Percentiles rank a stretch among this genome's conserved stretches.
Evolutionary conservation across 2,113 vertebrate genomes (phyloP).

Genomic region (Rhinopomastus cyanomelas): DNA sequence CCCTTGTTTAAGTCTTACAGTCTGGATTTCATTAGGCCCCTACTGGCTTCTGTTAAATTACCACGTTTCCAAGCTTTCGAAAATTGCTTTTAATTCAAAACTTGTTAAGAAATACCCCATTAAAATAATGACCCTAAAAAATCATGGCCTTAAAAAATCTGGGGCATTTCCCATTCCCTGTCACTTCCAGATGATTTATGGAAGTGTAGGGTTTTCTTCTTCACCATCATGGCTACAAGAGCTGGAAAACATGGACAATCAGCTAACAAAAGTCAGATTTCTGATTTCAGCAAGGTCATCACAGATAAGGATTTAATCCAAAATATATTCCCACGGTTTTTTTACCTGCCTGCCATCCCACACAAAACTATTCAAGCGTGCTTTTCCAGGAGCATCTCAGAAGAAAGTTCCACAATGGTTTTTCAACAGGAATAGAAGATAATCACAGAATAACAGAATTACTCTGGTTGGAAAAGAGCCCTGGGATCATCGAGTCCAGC

Average conservation of each 20-base stretch:
- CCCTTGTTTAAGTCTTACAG: neutral
- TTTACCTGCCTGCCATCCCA: neutral
- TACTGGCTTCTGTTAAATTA: neutral
- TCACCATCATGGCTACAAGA: neutral
- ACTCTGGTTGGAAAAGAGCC: too few species aligned
- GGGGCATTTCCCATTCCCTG: neutral
- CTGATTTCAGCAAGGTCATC: neutral
- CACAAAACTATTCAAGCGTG: neutral
- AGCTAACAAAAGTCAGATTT: neutral
- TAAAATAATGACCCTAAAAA: conserved; percentile 9
- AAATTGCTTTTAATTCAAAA: neutral
- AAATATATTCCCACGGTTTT: neutral
- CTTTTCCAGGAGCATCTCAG: neutral
- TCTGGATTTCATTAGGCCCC: neutral
- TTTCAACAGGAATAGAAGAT: neutral
- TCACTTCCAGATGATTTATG: neutral
- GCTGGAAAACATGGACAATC: neutral
- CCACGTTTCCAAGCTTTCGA: neutral
- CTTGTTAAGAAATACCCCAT: neutral
- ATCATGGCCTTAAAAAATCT: neutral
- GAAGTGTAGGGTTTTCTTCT: neutral
- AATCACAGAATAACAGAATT: too few species aligned
- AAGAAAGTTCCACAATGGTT: neutral
- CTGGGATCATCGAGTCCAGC: too few species aligned
- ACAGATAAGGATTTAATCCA: neutral